Evolutionary conservation across 2,888 invertebrate species (phyloP).

Genomic region (Willowsia nigromaculata): DNA sequence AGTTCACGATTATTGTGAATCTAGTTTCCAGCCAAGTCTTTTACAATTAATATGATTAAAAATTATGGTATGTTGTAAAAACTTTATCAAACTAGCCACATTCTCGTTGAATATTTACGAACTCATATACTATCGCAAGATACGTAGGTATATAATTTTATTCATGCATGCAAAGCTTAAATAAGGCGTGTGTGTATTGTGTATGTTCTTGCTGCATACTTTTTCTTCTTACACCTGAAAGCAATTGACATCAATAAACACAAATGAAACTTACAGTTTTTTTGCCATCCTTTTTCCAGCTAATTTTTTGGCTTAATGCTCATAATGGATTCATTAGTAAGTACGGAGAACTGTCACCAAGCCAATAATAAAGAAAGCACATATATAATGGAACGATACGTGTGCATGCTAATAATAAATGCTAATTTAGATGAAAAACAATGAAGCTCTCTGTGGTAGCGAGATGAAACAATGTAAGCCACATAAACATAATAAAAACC

Average conservation of each 20-base stretch:
- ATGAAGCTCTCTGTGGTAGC: constrained; percentile 1
- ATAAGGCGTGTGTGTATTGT: background rate
- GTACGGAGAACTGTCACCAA: constrained; percentile 12
- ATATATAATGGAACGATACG: constrained; percentile 26
- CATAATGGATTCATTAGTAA: constrained; percentile 13
- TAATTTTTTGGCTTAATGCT: background rate
- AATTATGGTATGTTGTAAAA: too few relatives aligned
- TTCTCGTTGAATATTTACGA: too few relatives aligned
- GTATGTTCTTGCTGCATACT: background rate
- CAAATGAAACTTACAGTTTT: background rate
- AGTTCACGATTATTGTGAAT: too few relatives aligned
- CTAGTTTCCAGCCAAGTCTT: too few relatives aligned
- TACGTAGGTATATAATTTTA: too few relatives aligned
- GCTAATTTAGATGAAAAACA: constrained; percentile 63
- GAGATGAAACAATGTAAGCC: constrained; percentile 31
- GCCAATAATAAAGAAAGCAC: background rate
- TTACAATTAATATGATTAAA: too few relatives aligned
- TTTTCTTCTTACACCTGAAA: too few relatives aligned
- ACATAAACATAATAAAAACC: constrained; percentile 25
- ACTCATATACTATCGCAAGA: too few relatives aligned
- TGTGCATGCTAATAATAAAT: constrained; percentile 44
- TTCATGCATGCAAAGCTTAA: background rate
- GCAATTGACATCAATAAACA: too few relatives aligned
- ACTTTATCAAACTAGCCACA: too few relatives aligned
- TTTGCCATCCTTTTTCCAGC: background rate